These are phyloP conservation scores for Poecilia wingei DNA, from an alignment of 2,797 vertebrate species.

Conservation along the genomic window DNA sequence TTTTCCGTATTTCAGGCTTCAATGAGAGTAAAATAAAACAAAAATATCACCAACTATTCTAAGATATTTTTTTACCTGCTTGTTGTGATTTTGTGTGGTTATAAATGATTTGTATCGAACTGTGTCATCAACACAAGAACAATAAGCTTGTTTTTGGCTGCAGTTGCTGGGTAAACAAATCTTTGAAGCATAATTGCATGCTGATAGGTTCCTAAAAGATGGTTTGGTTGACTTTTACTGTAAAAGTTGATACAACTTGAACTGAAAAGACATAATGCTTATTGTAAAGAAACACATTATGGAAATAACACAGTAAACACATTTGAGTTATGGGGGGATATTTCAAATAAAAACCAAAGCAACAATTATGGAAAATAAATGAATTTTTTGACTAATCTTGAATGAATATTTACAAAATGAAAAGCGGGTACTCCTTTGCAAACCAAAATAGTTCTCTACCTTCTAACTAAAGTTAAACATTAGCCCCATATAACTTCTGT, in stretches of 20 bases:
- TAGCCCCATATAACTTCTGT: not conserved
- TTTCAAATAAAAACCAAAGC: not conserved
- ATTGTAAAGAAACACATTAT: not conserved
- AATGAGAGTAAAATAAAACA: not conserved
- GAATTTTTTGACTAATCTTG: not conserved
- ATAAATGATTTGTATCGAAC: not conserved
- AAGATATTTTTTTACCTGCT: not conserved
- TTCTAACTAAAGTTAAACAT: not conserved
- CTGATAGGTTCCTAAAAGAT: not conserved
- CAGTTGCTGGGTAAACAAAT: not conserved
- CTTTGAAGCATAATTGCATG: not conserved
- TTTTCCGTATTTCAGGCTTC: not conserved
- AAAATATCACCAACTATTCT: not conserved
- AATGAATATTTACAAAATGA: not conserved
- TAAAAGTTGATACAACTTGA: not conserved
- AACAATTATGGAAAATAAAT: not conserved
- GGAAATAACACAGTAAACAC: not conserved
- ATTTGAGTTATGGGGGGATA: not conserved
- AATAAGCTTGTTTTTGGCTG: not conserved
- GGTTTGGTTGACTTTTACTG: not conserved
- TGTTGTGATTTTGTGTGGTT: not conserved
- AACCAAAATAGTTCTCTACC: not conserved
- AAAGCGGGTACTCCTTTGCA: not conserved
- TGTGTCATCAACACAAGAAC: not conserved
- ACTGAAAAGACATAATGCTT: not conserved